phyloP scores from a whole-genome alignment of 2,113 vertebrate species.

The Neomonachus schauinslandi region DNA sequence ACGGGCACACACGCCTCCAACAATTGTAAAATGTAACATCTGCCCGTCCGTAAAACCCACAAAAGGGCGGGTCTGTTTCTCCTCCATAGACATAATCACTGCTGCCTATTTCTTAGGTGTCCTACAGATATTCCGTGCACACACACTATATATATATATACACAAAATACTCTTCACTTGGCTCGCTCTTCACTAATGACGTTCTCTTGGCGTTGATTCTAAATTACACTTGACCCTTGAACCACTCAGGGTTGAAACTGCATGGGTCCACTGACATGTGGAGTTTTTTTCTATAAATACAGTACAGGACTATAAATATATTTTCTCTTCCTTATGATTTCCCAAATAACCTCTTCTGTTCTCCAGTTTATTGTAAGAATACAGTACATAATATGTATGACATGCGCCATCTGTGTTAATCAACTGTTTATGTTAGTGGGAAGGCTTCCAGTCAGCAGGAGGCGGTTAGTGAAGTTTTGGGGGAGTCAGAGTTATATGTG shows the following conservation, averaged over 20 bases:
- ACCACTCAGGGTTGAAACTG: not conserved
- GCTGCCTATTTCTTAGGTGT: accelerated
- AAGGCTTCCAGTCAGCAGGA: not conserved
- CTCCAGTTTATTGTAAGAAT: not conserved
- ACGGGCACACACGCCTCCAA: accelerated
- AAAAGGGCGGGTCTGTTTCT: not conserved
- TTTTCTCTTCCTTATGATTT: not conserved
- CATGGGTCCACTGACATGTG: not conserved
- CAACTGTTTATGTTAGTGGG: not conserved
- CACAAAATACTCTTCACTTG: too few species aligned
- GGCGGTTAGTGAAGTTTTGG: not conserved
- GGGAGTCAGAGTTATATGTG: not conserved
- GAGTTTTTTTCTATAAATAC: not conserved
- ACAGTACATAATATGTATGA: too few species aligned
- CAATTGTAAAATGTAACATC: not conserved
- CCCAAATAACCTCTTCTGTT: not conserved
- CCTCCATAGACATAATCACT: too few species aligned
- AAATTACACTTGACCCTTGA: not conserved
- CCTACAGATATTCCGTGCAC: too few species aligned
- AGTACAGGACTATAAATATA: not conserved
- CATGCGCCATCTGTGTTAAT: not conserved
- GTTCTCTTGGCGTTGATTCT: not conserved
- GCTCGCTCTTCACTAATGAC: not conserved
- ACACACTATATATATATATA: too few species aligned
- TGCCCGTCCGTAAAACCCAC: not conserved